Base-by-base conservation (phyloP, 2,113 vertebrate species). In the Terrapene triunguis region DNA sequence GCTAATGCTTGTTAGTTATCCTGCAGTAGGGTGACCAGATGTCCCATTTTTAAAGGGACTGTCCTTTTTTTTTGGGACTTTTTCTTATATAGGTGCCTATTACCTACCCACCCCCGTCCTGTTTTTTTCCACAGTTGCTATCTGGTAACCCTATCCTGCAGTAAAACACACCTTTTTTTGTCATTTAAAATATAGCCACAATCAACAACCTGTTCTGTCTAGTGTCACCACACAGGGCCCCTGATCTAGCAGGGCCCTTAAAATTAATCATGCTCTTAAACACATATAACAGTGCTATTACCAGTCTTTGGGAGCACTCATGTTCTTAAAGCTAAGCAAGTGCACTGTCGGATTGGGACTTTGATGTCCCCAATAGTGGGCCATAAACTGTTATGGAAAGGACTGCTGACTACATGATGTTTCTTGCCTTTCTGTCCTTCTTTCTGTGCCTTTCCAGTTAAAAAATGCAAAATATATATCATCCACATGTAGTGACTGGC, bases 121-220 rank as follows among this genome's bases (percentile, higher is more conserved):
- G 50, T 50, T 50, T 50, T 50, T 50, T 50, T 50, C 50, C 50
- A 50, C 50, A 50, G 50, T 50, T 50, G 50, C 50, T 50, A 16
- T 50, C 50, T 50, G 13, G 13, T 50, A 50, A 50, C 50, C 13
- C 50, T 50, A 50, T 50, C 50, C 50, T 50, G 50, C 50, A 50
- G 72, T 89, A 90, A 93, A 90, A 7, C 59, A 35, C 16, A n/a
- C 62, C 35, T 8, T 88, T 89, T 80, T 38, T 90, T 93, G 55
- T 82, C 87, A 55, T 44, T 78, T 62, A 94, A 93, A 48, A 90
- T 24, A 82, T 89, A 85, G 48, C 22, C 10, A 76, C 38, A 76
- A 76, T 54, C 44, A 84, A 59, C 81, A 12, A 12, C 27, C 11
- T 48, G 3, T 44, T 93, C 84, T 94, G 7, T 62, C 69, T 80